A percentile compares a stretch with the other conserved stretches of the same genome.
Evolutionary conservation across 2,113 vertebrate species (phyloP).

Genomic region (Procavia capensis): DNA sequence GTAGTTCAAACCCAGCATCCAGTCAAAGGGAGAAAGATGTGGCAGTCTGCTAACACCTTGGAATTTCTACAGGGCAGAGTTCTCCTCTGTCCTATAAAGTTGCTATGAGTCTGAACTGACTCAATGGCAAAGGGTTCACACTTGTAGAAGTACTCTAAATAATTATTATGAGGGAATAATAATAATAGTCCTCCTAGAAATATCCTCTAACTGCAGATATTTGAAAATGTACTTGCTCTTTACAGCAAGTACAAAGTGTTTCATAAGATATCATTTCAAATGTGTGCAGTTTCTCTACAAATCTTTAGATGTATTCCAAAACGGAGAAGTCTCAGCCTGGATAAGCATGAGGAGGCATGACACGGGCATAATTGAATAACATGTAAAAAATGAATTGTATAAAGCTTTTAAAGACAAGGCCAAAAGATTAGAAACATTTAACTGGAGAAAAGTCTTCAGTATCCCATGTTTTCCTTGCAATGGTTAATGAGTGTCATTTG

Average conservation of each 20-base stretch:
- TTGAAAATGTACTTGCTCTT: not conserved
- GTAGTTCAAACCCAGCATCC: too few species aligned
- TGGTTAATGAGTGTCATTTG: not conserved
- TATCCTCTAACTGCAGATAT: not conserved
- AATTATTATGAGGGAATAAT: not conserved
- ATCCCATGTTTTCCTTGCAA: not conserved
- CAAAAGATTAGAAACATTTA: not conserved
- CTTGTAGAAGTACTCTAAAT: not conserved
- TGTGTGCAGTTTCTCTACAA: not conserved
- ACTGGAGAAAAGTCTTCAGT: not conserved
- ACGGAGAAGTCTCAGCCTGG: not conserved
- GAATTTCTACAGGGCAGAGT: not conserved
- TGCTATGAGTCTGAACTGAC: not conserved
- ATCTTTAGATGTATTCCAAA: not conserved
- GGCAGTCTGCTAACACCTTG: not conserved
- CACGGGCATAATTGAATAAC: not conserved
- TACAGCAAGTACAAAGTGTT: not conserved
- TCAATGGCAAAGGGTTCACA: not conserved
- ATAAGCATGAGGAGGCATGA: not conserved
- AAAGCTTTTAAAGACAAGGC: not conserved
- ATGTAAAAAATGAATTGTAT: not conserved
- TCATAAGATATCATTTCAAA: not conserved
- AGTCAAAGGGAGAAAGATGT: too few species aligned
- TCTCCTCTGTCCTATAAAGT: not conserved
- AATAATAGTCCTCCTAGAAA: not conserved